Evolutionary conservation across 1,140 invertebrate species (phyloP).

Genomic region (Matsumurasca onukii): DNA sequence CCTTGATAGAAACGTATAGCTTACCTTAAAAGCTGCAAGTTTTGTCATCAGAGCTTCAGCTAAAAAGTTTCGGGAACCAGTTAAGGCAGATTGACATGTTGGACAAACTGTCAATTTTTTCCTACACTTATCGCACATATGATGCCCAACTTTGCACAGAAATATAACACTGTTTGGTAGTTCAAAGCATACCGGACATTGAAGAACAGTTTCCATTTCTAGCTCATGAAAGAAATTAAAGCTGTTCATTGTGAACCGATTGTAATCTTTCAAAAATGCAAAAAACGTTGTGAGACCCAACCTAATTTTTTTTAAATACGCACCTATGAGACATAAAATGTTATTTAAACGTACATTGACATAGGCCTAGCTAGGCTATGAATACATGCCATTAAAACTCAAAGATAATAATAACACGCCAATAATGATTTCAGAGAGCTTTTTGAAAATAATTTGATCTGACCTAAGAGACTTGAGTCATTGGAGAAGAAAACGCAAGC

Average conservation of each 20-base stretch:
- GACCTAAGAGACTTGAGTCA: no score
- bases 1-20: neutral
- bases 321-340: no score
- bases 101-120: neutral
- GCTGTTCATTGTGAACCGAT: neutral
- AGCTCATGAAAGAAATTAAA: neutral
- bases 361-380: no score
- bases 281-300: no score
- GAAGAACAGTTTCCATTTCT: conserved; percentile 1
- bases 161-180: neutral
- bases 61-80: neutral
- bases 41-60: conserved; percentile 1
- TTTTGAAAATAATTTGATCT: no score
- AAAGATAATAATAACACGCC: no score
- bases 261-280: neutral
- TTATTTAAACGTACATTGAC: no score
- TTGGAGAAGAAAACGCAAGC: no score
- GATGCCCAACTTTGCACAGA: conserved; percentile 18
- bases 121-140: conserved; percentile 20
- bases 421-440: no score
- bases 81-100: conserved; percentile 3
- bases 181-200: conserved; percentile 21
- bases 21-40: neutral
- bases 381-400: no score
- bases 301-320: no score